A percentile compares a stretch with the other conserved stretches of the same genome.
These are phyloP conservation scores for Melanophora roralis DNA, from an alignment of 2,888 invertebrate species.

Conservation along the genomic window DNA sequence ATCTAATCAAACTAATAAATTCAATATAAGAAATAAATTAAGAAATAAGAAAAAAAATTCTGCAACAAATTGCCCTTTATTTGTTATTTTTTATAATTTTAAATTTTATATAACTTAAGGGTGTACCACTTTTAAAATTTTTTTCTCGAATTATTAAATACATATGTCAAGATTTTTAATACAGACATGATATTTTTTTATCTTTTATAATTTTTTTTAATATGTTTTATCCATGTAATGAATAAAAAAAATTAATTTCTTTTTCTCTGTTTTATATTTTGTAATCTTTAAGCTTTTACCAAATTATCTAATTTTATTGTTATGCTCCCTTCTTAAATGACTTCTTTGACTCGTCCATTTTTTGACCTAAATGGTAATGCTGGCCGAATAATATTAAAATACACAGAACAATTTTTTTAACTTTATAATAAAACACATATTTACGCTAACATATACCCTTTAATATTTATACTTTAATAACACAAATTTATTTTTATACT, in stretches of 20 bases:
- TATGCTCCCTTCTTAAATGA: slow-evolving; percentile 69
- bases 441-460: slow-evolving; percentile 49
- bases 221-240: no score
- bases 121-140: no score
- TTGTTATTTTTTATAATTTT: no score
- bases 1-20: no score
- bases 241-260: slow-evolving; percentile 46
- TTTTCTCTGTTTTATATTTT: slow-evolving; percentile 46
- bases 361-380: slow-evolving; percentile 73
- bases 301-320: slow-evolving; percentile 52
- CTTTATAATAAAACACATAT: slow-evolving; percentile 60
- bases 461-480: background rate
- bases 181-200: slow-evolving; percentile 15
- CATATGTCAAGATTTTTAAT: no score
- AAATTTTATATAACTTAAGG: no score
- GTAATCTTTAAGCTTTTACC: slow-evolving; percentile 63
- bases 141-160: no score
- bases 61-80: no score
- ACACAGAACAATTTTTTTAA: slow-evolving; percentile 51
- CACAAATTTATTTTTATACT: slow-evolving; percentile 22
- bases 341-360: slow-evolving; percentile 77
- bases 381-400: slow-evolving; percentile 67
- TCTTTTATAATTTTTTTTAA: slow-evolving; percentile 3
- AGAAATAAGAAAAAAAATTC: no score
- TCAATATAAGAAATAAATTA: no score